Base-by-base conservation (phyloP, 92 coral and sea anemone genomes). In the Palythoa grandis region DNA sequence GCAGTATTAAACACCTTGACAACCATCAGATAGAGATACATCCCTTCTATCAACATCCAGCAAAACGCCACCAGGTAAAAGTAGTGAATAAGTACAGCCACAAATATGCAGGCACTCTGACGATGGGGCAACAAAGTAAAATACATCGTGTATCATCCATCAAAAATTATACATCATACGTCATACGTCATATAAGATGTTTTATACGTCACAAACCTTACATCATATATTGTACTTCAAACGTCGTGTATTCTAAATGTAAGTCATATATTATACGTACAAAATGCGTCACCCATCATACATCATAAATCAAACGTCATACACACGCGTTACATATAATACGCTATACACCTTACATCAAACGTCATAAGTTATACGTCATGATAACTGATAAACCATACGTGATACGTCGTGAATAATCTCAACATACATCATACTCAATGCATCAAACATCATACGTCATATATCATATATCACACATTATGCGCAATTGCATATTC, bases 41-140 rank as follows among this genome's bases (percentile, higher is more conserved):
- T 87, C 1, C 98, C 98, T 57, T 95, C 98, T 9, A 94, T 69
- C n/a, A 94, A 17, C 98, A 95, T 95, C 98, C 98, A 95, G 17
- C 94, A 93, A 67, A 95, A 95, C 67, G 97, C 91, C 38, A 90
- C 98, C 75, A 95, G 88, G 83, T 90, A 95, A 39, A 93, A 87
- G 72, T 94, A 95, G 39, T 95, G 98, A 29, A 95, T 79, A 40
- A 95, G 65, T 3, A 92, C 89, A 10, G 98, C 93, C 78, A 94
- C 94, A 65, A 90, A 68, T 23, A 90, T 85, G 72, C 98, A 95
- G 60, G 74, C 93, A 3, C 80, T 77, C 98, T 95, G 74, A 37
- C 61, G 12, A 23, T 5, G 61, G 70, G 38, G 11, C 1, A 53
- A 48, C 57, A 70, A 19, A 47, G n/a, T 13, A 3, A 25, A 37